Evolutionary conservation across 2,113 vertebrate genomes (phyloP), one percentile per base, ranked within the genome.

Genomic region (Ameiurus melas): DNA sequence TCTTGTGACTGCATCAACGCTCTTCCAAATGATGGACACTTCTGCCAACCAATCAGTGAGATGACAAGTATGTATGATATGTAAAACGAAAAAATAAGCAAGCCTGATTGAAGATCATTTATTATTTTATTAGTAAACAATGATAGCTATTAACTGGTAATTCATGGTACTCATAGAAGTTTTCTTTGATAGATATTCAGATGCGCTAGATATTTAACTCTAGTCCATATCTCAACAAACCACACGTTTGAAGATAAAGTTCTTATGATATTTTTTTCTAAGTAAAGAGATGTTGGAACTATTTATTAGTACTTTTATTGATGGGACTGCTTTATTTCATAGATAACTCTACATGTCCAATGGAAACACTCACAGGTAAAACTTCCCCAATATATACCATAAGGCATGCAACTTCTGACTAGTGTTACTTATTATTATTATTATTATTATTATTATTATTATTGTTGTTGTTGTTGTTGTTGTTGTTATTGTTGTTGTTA

Each of bases 1-100:
- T 43, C 39, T 43, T 90, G 89, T 71, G 60, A 70, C 27, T 90
- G 87, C 62, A 88, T 90, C 27, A 80, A 2, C 39, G 84, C 0
- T 8, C 25, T 90, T 58, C 89, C 89, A 47, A 0, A 43, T 75
- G 71, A 75, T 75, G 71, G 36, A 75, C 36, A 75, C 36, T 43
- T 43, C 33, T 75, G 71, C 71, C 71, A 75, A 43, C 71, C 71
- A 75, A 39, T 75, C 36, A 75, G 19, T 43, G 33, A 75, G 19
- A 19, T 75, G 68, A 33, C 1, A 2, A 43, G 71, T 75, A 75
- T 71, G 68, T 33, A 71, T 36, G 0, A 19, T 2, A 33, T 19
- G 16, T 7, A 71, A 71, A 16, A 36, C n/a, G 1, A 9, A 73
- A 43, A 10, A 19, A 73, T 43, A 39, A 20, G 0, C 14, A 43